Percentiles rank a stretch among this genome's conserved stretches.
Conservation (phyloP, 1,140 invertebrate genomes). For the Trichonephila inaurata region DNA sequence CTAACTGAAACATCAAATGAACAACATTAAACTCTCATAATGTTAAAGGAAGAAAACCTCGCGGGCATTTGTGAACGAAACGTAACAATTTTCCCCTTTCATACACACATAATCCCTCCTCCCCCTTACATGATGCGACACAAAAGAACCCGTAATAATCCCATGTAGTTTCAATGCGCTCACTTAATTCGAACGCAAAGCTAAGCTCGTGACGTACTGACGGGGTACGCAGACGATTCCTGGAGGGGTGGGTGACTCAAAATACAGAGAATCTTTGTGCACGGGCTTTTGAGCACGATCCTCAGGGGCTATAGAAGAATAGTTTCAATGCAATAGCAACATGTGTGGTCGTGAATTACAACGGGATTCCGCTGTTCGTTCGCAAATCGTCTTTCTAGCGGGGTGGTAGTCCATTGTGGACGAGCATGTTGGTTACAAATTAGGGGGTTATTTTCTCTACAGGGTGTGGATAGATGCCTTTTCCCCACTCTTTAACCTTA, state of each 20-base stretch:
- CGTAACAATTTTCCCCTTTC: constrained; percentile 39
- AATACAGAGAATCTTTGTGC: constrained; percentile 42
- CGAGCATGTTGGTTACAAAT: constrained; percentile 41
- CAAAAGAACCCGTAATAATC: constrained; percentile 70
- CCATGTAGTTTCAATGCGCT: constrained; percentile 22
- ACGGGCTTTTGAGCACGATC: constrained; percentile 56
- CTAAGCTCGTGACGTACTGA: constrained; percentile 65
- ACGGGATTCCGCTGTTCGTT: constrained; percentile 6
- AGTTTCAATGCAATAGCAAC: constrained; percentile 21
- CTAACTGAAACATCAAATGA: constrained; percentile 32
- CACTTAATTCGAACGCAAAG: constrained; percentile 67
- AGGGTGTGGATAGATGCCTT: constrained; percentile 46
- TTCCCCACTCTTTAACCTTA: constrained; percentile 33
- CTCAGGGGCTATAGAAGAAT: not conserved
- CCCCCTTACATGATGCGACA: not conserved
- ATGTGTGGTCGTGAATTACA: constrained; percentile 57
- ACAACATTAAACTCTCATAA: constrained; percentile 46
- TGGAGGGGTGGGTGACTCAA: constrained; percentile 13
- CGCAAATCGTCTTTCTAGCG: constrained; percentile 18
- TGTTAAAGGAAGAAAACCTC: not conserved
- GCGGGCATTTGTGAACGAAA: constrained; percentile 32
- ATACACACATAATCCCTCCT: not conserved
- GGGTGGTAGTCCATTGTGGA: constrained; percentile 39
- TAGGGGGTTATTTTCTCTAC: constrained; percentile 38
- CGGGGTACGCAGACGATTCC: not conserved